Conservation (phyloP, 1,140 invertebrate genomes). For the Neodiprion fabricii region DNA sequence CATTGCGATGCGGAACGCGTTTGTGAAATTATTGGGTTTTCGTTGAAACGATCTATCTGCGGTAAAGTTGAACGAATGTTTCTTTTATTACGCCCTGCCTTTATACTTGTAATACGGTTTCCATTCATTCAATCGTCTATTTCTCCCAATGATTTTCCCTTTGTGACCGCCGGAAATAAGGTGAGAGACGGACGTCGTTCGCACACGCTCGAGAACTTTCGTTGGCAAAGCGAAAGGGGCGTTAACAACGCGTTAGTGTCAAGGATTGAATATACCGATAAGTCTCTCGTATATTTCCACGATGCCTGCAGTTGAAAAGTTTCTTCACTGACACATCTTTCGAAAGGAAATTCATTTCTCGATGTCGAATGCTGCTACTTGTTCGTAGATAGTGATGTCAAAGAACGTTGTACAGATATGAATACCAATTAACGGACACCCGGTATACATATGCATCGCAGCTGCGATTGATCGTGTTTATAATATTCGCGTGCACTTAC, state of each 20-base stretch:
- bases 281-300: neutral
- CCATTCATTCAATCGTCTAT: neutral
- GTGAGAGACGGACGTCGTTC: slow-evolving; percentile 9
- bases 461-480: too few relatives aligned
- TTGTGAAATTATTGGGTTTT: slow-evolving; percentile 53
- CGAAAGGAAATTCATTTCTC: too few relatives aligned
- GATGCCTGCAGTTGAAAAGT: neutral
- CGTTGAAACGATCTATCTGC: slow-evolving; percentile 36
- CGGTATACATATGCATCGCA: too few relatives aligned
- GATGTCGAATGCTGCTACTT: too few relatives aligned
- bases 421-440: too few relatives aligned
- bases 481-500: too few relatives aligned
- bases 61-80: slow-evolving; percentile 14
- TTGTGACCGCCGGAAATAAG: slow-evolving; percentile 1
- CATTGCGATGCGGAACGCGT: slow-evolving; percentile 27
- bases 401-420: too few relatives aligned
- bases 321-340: too few relatives aligned
- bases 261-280: neutral
- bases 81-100: neutral
- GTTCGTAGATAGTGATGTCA: too few relatives aligned
- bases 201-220: neutral
- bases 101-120: neutral
- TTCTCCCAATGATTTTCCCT: neutral
- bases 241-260: neutral
- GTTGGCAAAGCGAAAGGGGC: neutral